A percentile compares a stretch with the other conserved stretches of the same genome.
These are phyloP conservation scores for Clostera curtula DNA, from an alignment of 2,888 invertebrate genomes.

Conservation along the genomic window DNA sequence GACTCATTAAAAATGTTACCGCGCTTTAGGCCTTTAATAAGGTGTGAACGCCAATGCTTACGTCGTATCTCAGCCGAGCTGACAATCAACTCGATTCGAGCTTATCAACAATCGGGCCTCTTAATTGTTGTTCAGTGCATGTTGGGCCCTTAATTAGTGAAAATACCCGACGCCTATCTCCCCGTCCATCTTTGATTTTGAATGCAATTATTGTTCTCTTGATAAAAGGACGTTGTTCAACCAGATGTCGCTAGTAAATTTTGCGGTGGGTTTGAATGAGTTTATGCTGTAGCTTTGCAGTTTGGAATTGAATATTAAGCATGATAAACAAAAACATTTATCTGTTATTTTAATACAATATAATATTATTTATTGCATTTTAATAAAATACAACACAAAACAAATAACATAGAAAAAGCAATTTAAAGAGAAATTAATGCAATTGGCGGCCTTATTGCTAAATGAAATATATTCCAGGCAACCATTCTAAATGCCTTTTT, in stretches of 20 bases:
- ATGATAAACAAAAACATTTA: too few relatives aligned
- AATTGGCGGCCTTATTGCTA: too few relatives aligned
- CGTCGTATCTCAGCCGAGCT: slow-evolving; percentile 42
- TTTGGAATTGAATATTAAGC: too few relatives aligned
- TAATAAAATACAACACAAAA: too few relatives aligned
- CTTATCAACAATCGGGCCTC: slow-evolving; percentile 65
- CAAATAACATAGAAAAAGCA: too few relatives aligned
- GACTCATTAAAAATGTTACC: too few relatives aligned
- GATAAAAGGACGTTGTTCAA: slow-evolving; percentile 49
- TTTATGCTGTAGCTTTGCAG: slow-evolving; percentile 2
- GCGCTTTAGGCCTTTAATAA: slow-evolving; percentile 47
- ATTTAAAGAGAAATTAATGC: too few relatives aligned
- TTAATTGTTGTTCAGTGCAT: slow-evolving; percentile 67
- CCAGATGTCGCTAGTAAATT: slow-evolving; percentile 22
- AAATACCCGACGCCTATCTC: slow-evolving; percentile 60
- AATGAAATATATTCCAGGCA: too few relatives aligned
- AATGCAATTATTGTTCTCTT: slow-evolving; percentile 69
- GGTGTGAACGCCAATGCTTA: slow-evolving; percentile 57
- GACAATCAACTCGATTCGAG: slow-evolving; percentile 50
- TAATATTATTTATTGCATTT: too few relatives aligned
- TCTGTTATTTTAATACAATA: too few relatives aligned
- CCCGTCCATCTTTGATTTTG: slow-evolving; percentile 66
- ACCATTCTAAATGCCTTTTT: too few relatives aligned
- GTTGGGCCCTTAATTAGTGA: slow-evolving; percentile 69
- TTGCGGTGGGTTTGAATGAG: slow-evolving; percentile 3